These are phyloP conservation scores for Callyntrura sp. DNA, from an alignment of 2,888 invertebrate genomes.

Conservation along the genomic window DNA sequence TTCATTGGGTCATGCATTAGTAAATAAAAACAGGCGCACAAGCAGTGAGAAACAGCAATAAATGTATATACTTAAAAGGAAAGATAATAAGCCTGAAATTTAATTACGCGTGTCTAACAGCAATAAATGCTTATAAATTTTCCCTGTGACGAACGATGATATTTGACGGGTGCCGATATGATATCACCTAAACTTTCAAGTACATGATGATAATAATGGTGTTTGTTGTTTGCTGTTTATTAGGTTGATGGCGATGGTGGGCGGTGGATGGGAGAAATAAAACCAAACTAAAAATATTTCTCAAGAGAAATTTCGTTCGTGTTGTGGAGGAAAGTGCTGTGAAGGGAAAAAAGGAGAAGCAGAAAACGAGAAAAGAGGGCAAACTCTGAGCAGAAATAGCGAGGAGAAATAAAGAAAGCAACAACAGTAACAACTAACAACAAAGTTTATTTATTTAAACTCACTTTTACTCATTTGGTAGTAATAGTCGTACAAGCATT, in stretches of 20 bases:
- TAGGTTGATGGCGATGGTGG: neutral
- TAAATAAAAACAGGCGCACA: too few species aligned
- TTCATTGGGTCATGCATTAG: conserved; percentile 25
- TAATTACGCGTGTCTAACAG: conserved; percentile 43
- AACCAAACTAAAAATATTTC: neutral
- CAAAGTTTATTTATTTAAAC: neutral
- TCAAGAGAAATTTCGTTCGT: conserved; percentile 15
- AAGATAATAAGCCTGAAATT: conserved; percentile 13
- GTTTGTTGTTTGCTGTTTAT: neutral
- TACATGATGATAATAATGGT: too few species aligned
- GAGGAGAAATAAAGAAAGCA: neutral
- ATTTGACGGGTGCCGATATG: neutral
- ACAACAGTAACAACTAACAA: neutral
- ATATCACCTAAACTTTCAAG: neutral
- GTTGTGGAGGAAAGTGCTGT: too few species aligned
- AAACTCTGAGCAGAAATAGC: too few species aligned
- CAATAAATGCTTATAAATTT: conserved; percentile 20
- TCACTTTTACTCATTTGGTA: too few species aligned
- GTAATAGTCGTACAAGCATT: too few species aligned
- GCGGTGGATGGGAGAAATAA: neutral
- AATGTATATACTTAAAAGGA: conserved; percentile 3
- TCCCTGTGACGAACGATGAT: neutral
- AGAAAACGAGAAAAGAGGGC: neutral
- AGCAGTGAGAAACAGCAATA: too few species aligned
- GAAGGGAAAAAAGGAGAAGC: neutral